These are phyloP conservation scores for Tricholaema leucomelas DNA, from an alignment of 2,113 vertebrate genomes.

Conservation along the genomic window DNA sequence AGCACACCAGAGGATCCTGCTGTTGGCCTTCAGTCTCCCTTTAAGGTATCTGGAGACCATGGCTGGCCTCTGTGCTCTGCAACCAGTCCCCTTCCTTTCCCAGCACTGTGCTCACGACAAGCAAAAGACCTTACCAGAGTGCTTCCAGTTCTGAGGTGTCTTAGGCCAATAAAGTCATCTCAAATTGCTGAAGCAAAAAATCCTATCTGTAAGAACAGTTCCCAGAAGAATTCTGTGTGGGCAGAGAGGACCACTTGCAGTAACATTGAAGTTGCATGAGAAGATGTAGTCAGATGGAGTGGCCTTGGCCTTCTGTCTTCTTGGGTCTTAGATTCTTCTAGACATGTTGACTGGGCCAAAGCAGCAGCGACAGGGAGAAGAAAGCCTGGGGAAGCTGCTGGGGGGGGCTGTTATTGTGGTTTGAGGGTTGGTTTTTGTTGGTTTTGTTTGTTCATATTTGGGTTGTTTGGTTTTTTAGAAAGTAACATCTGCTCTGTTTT, in stretches of 20 bases:
- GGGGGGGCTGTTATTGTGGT: too few relatives aligned
- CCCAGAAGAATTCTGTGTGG: not conserved
- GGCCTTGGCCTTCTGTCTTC: rapidly evolving
- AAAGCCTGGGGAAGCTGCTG: not conserved
- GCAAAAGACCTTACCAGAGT: not conserved
- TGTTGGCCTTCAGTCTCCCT: not conserved
- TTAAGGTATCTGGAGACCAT: not conserved
- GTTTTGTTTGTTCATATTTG: too few relatives aligned
- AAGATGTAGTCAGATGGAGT: not conserved
- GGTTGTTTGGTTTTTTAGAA: not conserved
- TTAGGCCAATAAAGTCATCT: not conserved
- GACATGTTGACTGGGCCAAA: not conserved
- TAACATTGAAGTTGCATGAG: not conserved
- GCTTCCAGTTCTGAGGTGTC: not conserved
- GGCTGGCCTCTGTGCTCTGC: not conserved
- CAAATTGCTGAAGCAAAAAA: not conserved
- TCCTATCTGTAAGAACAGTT: not conserved
- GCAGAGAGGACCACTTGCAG: not conserved
- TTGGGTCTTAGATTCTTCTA: not conserved
- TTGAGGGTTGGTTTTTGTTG: too few relatives aligned
- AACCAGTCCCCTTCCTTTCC: not conserved
- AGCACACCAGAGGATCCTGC: not conserved
- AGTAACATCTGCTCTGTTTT: not conserved
- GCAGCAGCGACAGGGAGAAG: not conserved
- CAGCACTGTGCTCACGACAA: not conserved